Base-by-base conservation (phyloP, 2,113 vertebrate species). In the Chiloscyllium plagiosum region DNA sequence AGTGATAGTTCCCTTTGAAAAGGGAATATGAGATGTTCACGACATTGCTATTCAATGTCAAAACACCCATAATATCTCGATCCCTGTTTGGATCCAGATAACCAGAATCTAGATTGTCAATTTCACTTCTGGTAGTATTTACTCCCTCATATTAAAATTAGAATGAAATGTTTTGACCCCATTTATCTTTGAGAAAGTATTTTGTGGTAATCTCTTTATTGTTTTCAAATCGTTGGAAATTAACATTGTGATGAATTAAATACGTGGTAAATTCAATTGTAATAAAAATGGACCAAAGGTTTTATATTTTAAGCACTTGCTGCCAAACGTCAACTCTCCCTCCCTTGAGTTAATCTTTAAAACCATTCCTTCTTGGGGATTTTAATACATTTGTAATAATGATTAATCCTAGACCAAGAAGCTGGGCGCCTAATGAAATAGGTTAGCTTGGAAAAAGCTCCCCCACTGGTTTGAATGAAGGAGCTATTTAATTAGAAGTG, bases 401-500 rank as follows among this genome's bases (percentile, higher is more conserved):
- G 68, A 72, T 70, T 95, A 95, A 95, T 95, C 94, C 94, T 4
- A 50, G 7, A 29, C 42, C 15, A 33, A 26, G 68, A 72, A 72
- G 68, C 94, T 93, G 89, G 66, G 89, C 94, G 13, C 68, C 50
- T 72, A 95, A 95, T 95, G 68, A 95, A 95, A 95, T 72, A 72
- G 50, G 94, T 95, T 72, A 95, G 69, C 68, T 72, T 15, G 94
- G 47, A 70, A 52, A 50, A 72, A 52, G 68, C 26, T 70, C 37
- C 94, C 26, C 47, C 29, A 52, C 68, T 52, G 68, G 68, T 76
- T 95, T 95, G 68, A 95, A 76, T 95, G 42, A 72, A 29, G 69
- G 68, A 72, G 69, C 94, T 72, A 50, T 95, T 95, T 95, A 95
- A 95, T 95, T 95, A 95, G 94, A 95, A 95, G 26, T 95, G 94